Evolutionary conservation across 1,140 invertebrate species (phyloP).

Genomic region (Dryas iulia): DNA sequence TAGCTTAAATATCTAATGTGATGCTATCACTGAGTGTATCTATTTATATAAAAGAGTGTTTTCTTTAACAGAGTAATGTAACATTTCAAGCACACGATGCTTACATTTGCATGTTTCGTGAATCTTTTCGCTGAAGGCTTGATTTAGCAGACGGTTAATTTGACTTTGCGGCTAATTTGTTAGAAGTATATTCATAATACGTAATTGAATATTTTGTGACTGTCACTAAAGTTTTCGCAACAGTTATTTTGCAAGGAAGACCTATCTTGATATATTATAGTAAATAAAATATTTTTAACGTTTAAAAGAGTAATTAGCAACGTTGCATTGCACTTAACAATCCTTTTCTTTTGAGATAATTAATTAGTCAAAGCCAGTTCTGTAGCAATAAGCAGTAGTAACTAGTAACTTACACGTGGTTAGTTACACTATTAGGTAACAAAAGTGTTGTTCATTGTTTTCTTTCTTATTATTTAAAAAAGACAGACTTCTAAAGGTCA

Average conservation of each 20-base stretch:
- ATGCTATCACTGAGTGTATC: no score
- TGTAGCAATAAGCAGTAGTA: neutral
- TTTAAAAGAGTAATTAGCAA: neutral
- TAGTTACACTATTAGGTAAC: neutral
- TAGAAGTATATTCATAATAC: slow-evolving; percentile 8
- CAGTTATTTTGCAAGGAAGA: slow-evolving; percentile 9
- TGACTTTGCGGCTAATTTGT: slow-evolving; percentile 8
- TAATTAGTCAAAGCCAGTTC: neutral
- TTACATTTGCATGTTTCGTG: neutral
- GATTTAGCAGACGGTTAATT: slow-evolving; percentile 3
- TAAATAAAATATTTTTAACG: slow-evolving; percentile 1
- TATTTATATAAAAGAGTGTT: no score
- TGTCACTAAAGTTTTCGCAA: slow-evolving; percentile 16
- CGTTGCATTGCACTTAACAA: neutral
- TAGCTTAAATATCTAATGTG: no score
- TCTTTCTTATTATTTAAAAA: neutral
- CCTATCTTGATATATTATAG: neutral
- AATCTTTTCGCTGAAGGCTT: no score
- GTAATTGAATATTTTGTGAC: slow-evolving; percentile 11
- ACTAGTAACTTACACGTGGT: neutral
- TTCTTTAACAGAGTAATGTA: no score
- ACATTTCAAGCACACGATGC: no score
- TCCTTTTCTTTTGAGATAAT: slow-evolving; percentile 1
- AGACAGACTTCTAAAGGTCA: no score
- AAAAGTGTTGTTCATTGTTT: neutral